These are phyloP conservation scores for Aurelia sp. DNA, from an alignment of 30 jellyfish, hydroid and myxozoan genomes.

Conservation along the genomic window DNA sequence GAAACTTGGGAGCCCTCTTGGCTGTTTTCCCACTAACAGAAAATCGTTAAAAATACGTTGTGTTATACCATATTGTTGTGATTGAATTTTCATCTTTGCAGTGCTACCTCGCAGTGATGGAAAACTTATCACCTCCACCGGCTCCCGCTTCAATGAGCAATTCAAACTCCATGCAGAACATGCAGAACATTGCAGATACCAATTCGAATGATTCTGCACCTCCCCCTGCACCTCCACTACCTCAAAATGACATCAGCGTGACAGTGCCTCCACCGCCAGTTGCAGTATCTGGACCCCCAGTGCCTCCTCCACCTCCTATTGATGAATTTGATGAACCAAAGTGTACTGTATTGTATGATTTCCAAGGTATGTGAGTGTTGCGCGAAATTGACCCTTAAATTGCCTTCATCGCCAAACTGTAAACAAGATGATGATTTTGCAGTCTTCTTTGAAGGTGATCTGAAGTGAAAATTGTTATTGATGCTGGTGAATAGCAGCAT, in stretches of 20 bases:
- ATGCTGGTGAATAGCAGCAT: too few species aligned
- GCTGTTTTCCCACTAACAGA: too few species aligned
- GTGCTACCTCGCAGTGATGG: slow-evolving; percentile 94
- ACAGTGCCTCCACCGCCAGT: slow-evolving; percentile 45
- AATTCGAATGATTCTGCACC: slow-evolving; percentile 44
- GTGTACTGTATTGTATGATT: slow-evolving; percentile 90
- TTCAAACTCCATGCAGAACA: slow-evolving; percentile 56
- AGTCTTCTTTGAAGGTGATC: too few species aligned
- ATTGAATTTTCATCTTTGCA: slow-evolving; percentile 1
- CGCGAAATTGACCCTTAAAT: background rate
- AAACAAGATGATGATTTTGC: too few species aligned
- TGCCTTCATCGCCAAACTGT: too few species aligned
- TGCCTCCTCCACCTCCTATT: slow-evolving; percentile 78
- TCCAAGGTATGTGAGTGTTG: slow-evolving; percentile 76
- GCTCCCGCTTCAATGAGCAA: slow-evolving; percentile 47
- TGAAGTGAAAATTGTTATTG: too few species aligned
- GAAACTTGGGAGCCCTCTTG: too few species aligned
- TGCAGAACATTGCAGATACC: slow-evolving; percentile 61
- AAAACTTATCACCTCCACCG: slow-evolving; percentile 59
- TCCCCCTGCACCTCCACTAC: slow-evolving; percentile 75
- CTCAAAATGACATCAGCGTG: slow-evolving; percentile 14
- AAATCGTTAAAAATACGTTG: too few species aligned
- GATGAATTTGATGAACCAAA: slow-evolving; percentile 90
- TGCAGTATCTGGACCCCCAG: slow-evolving; percentile 53
- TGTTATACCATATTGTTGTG: too few species aligned